Evolutionary conservation across 2,113 vertebrate genomes (phyloP).

Genomic region (Brachionichthys hirsutus): DNA sequence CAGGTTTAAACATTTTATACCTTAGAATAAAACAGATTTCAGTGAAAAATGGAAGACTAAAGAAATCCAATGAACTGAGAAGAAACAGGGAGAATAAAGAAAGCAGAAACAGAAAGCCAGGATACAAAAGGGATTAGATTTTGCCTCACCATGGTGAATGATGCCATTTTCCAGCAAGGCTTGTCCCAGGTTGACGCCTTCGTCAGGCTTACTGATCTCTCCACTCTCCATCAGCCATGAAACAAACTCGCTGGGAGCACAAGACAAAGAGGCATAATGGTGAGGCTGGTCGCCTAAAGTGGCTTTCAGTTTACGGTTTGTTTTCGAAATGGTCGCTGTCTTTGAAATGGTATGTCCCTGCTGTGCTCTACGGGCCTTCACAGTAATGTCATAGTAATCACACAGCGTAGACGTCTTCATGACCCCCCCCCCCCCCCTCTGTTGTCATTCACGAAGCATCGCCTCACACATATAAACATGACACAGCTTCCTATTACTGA

Average conservation of each 20-base stretch:
- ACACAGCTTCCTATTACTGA: too few species aligned
- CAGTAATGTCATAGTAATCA: too few species aligned
- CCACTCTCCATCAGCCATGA: conserved; percentile 95
- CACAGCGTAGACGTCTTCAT: too few species aligned
- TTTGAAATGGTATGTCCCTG: too few species aligned
- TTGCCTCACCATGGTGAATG: conserved; percentile 93
- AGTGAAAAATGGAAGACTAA: background rate
- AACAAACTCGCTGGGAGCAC: conserved; percentile 89
- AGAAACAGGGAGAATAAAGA: background rate
- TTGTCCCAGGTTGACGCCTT: conserved; percentile 96
- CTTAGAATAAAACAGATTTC: too few species aligned
- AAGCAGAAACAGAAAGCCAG: background rate
- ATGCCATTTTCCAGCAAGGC: conserved; percentile 96
- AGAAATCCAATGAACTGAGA: background rate
- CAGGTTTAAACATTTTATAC: too few species aligned
- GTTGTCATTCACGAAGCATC: too few species aligned
- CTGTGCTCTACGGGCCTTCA: too few species aligned
- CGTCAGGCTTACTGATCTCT: conserved; percentile 96
- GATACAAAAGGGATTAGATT: conserved; percentile 1
- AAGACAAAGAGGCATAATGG: conserved; percentile 21
- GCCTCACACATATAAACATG: too few species aligned
- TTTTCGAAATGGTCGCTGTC: background rate
- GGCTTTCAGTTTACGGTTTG: background rate
- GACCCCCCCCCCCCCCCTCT: too few species aligned
- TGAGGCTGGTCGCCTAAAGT: background rate